These are phyloP conservation scores for Microctonus hyperodae DNA, from an alignment of 2,888 invertebrate species.

Conservation along the genomic window DNA sequence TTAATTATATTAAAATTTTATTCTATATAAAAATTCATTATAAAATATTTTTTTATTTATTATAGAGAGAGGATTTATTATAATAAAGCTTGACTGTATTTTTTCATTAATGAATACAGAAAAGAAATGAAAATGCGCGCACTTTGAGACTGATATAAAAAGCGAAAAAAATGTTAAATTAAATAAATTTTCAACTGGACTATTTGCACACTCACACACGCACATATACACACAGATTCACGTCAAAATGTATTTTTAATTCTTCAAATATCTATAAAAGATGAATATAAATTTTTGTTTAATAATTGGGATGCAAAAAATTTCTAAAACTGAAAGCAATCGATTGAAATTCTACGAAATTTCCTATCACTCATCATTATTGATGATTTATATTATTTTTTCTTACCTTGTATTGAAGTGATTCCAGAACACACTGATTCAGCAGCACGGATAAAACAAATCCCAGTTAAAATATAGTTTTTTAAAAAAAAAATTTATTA, in stretches of 20 bases:
- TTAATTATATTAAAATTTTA: too few relatives aligned
- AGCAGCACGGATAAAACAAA: constrained; percentile 79
- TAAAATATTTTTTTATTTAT: too few relatives aligned
- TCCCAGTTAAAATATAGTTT: constrained; percentile 65
- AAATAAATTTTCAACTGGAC: too few relatives aligned
- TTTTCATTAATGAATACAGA: neutral
- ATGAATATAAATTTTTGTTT: neutral
- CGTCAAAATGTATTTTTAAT: too few relatives aligned
- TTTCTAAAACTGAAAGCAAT: neutral
- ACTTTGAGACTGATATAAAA: too few relatives aligned
- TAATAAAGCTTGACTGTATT: too few relatives aligned
- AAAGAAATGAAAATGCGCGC: neutral
- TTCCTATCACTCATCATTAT: constrained; percentile 33
- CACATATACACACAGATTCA: constrained; percentile 3
- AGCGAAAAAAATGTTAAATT: too few relatives aligned
- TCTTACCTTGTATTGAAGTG: constrained; percentile 99
- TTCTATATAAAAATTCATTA: too few relatives aligned
- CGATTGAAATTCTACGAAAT: neutral
- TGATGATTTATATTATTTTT: constrained; percentile 42
- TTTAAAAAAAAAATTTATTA: constrained; percentile 30
- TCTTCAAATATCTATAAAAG: too few relatives aligned
- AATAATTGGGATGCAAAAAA: constrained; percentile 1
- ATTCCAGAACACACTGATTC: constrained; percentile 96
- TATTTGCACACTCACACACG: neutral
- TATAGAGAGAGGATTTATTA: too few relatives aligned